Conservation (phyloP, 2,797 vertebrate species). For the Glyptemys insculpta region DNA sequence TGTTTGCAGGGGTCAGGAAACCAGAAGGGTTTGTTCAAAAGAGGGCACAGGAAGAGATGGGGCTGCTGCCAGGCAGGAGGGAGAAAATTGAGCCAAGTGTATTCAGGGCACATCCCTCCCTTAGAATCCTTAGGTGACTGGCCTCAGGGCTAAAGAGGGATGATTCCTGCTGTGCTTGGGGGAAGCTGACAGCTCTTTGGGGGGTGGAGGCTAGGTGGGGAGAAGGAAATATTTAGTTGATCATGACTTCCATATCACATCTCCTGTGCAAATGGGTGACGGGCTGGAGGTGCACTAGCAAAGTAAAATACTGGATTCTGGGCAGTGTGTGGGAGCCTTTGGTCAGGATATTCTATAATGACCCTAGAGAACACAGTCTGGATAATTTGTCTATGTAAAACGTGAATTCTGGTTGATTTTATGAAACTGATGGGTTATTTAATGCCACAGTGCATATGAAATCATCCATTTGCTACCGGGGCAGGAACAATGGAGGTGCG, state of each 20-base stretch:
- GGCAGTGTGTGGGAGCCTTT: background rate
- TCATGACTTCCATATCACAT: background rate
- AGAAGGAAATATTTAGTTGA: background rate
- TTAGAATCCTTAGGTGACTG: background rate
- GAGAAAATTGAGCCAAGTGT: background rate
- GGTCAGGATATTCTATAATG: background rate
- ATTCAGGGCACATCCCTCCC: background rate
- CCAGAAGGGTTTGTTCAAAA: background rate
- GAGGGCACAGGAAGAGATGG: background rate
- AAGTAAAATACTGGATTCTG: background rate
- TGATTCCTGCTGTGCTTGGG: background rate
- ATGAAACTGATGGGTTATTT: background rate
- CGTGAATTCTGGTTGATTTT: background rate
- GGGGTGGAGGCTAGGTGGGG: background rate
- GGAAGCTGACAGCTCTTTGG: conserved; percentile 2
- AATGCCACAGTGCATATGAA: background rate
- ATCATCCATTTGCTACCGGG: background rate
- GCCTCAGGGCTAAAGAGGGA: background rate
- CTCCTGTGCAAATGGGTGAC: conserved; percentile 1
- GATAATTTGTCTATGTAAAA: conserved; percentile 28
- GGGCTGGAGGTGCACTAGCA: background rate
- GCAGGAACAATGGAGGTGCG: background rate
- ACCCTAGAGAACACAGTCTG: background rate
- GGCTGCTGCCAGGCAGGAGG: background rate
- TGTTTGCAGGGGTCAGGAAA: background rate